Evolutionary conservation across 2,113 vertebrate genomes (phyloP).

Genomic region (Pleuronectes platessa): DNA sequence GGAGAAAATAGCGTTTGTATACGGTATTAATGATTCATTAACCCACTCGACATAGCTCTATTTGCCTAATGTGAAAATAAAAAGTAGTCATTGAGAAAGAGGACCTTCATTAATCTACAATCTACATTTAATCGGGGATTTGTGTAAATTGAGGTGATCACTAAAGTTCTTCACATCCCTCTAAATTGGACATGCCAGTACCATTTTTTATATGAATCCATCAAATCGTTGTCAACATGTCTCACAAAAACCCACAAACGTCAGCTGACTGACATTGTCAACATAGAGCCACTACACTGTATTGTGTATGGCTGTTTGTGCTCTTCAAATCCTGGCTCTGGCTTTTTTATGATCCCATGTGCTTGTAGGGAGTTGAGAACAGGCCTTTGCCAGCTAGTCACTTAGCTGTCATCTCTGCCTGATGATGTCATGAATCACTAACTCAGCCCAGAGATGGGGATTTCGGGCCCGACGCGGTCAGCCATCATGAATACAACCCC

Average conservation of each 20-base stretch:
- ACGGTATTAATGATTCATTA: neutral
- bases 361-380: conserved; percentile 56
- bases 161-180: neutral
- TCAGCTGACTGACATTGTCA: neutral
- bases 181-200: neutral
- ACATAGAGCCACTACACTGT: neutral
- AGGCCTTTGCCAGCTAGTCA: conserved; percentile 55
- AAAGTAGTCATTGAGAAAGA: too few species aligned
- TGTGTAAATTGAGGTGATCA: too few species aligned
- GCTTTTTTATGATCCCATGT: conserved; percentile 29
- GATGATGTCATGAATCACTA: conserved; percentile 71
- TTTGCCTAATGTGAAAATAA: neutral
- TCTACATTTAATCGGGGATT: too few species aligned
- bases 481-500: conserved; percentile 73
- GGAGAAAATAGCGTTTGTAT: neutral
- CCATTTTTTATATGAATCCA: neutral
- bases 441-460: conserved; percentile 60
- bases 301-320: neutral
- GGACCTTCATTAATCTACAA: too few species aligned
- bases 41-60: neutral
- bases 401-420: conserved; percentile 59
- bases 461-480: conserved; percentile 43
- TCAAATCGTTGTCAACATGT: neutral
- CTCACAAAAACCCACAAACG: neutral
- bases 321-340: conserved; percentile 23